Evolutionary conservation across 2,888 invertebrate species (phyloP), one percentile per base, ranked within the genome.

Genomic region (Dicycla oo): DNA sequence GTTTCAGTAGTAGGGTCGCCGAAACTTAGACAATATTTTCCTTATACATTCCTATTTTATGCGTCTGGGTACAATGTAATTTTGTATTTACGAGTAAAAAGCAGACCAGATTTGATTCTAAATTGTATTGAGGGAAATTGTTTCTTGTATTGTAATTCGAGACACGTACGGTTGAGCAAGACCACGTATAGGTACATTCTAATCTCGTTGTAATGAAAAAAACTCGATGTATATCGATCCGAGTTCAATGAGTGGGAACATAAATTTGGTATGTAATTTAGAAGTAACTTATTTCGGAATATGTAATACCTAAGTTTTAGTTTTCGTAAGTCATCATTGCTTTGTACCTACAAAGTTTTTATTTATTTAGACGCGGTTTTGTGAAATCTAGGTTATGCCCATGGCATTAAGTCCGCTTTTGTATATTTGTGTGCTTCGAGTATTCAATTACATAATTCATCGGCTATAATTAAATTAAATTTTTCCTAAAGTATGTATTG

Each of bases 81-180:
- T 83, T 77, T 70, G 77, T 83, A 81, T 83, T 83, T 78, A 83
- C 81, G 70, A 81, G 64, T 73, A 77, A 76, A 83, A 83, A 75
- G 62, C 72, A 75, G 73, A 65, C 49, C 74, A 76, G 78, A 84
- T 85, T 85, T 81, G 81, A 72, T 85, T 84, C 70, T 73, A 78
- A 84, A 84, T 85, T 78, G 83, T 78, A 64, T 76, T 65, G 63
- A 60, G 64, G 69, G 65, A 83, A 83, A 78, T 83, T 76, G 84
- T 71, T 65, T 81, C 54, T 76, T 64, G 58, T 53, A 60, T 71
- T 73, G 49, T 72, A 68, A 80, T 69, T 71, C 76, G 57, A 54
- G 66, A 40, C 86, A 83, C 84, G 84, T 81, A 71, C 54, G 15
- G 15, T 43, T 49, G 78, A 82, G 57, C 69, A 67, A 71, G 56